Evolutionary conservation across 2,888 invertebrate species (phyloP), one percentile per base, ranked within the genome.

Genomic region (Tiliacea citrago): DNA sequence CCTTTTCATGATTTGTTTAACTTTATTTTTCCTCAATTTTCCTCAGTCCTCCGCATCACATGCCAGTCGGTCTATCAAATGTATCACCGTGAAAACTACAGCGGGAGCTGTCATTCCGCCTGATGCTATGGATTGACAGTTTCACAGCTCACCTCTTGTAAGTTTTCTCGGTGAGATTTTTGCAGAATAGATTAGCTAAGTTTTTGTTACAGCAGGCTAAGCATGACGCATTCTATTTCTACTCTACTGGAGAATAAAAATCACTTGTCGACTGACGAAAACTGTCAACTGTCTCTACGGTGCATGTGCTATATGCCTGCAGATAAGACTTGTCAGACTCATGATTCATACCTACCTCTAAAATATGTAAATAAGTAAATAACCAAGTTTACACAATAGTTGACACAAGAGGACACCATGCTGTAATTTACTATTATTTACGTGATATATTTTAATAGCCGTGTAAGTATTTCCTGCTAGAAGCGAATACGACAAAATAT

Each of bases 381-480:
- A 42, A 24, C 39, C 16, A 69, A 39, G 70, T n/a, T 29, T 51
- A 4, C 1, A 71, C 45, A 35, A 45, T 10, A 72, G 55, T 35
- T 45, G 55, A 47, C 55, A 61, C 53, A 77, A 58, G 77, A 78
- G 58, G 24, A 62, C 62, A 53, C 35, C 29, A 24, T 24, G 47
- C 16, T n/a, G 55, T 79, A 65, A 79, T 71, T 65, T 68, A 60
- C 55, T 29, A n/a, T n/a, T 67, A 42, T 45, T 35, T 45, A 75
- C 8, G 49, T 84, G 75, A 62, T 66, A 80, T 68, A 68, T n/a
- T 63, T 13, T 60, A 68, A 80, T 76, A 63, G 13, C 47, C 13
- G n/a, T 24, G 45, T 68, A n/a, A n/a, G n/a, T n/a, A n/a, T 69
- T 82, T 82, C 84, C 72, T 79, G 68, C 12, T 76, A 47, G 53